Evolutionary conservation across 2,113 vertebrate genomes (phyloP).

Genomic region (Silurus asotus): DNA sequence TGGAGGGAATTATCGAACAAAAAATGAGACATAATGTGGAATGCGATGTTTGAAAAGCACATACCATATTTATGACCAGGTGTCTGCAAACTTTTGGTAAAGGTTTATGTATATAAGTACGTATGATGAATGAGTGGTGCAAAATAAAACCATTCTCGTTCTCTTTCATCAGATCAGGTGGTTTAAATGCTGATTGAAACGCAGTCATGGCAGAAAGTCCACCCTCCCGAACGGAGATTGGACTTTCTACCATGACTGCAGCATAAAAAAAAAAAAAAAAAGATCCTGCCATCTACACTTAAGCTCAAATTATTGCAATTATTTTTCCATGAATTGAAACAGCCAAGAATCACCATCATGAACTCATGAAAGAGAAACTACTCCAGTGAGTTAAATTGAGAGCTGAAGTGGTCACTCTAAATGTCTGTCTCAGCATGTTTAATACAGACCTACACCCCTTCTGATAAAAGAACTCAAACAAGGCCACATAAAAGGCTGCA

Average conservation of each 20-base stretch:
- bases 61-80: too few relatives aligned
- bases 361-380: background rate
- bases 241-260: too few relatives aligned
- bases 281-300: too few relatives aligned
- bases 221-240: too few relatives aligned
- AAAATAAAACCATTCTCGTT: background rate
- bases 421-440: constrained; percentile 1
- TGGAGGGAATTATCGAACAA: too few relatives aligned
- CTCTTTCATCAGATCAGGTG: background rate
- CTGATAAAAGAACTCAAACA: constrained; percentile 10
- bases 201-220: background rate
- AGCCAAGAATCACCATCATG: background rate
- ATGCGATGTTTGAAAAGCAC: too few relatives aligned
- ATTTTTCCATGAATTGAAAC: too few relatives aligned
- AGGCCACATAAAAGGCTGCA: constrained; percentile 15
- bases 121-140: background rate
- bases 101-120: too few relatives aligned
- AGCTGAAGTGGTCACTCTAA: background rate
- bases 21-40: too few relatives aligned
- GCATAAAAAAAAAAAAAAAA: too few relatives aligned
- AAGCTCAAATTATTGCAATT: too few relatives aligned
- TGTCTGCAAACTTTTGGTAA: too few relatives aligned
- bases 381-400: background rate
- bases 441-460: background rate
- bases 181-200: background rate